Evolutionary conservation across 2,113 vertebrate species (phyloP).

Genomic region (Pao palembangensis): DNA sequence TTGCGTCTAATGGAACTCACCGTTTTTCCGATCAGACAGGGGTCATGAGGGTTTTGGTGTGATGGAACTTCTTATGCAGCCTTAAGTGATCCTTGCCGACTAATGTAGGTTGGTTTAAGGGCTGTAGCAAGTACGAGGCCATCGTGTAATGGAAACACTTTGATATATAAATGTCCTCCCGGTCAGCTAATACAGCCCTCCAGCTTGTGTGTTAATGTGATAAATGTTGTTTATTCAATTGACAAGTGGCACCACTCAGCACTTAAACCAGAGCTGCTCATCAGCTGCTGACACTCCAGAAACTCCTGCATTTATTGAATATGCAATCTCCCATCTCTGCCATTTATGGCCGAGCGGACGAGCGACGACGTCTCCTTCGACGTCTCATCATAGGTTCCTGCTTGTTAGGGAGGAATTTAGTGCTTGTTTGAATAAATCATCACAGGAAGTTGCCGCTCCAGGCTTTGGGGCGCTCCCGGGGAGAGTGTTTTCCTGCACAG

Average conservation of each 20-base stretch:
- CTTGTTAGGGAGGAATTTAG: constrained; percentile 1
- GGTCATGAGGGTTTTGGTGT: constrained; percentile 5
- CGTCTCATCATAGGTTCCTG: neutral
- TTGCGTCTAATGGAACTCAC: constrained; percentile 1
- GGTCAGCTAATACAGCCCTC: neutral
- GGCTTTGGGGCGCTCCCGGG: no score
- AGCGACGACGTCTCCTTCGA: neutral
- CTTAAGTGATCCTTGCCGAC: constrained; percentile 20
- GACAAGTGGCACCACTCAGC: constrained; percentile 5
- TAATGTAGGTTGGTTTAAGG: constrained; percentile 32
- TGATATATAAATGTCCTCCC: neutral
- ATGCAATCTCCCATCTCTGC: neutral
- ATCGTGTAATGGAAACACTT: constrained; percentile 32
- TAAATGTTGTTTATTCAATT: constrained; percentile 45
- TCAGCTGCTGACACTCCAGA: neutral
- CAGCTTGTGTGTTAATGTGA: neutral
- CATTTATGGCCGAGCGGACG: no score
- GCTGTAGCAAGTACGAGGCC: constrained; percentile 1
- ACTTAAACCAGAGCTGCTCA: neutral
- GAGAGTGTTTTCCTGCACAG: constrained; percentile 22
- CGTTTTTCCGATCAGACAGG: neutral
- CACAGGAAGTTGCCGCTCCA: no score
- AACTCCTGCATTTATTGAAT: neutral
- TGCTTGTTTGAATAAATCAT: constrained; percentile 59
- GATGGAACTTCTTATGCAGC: constrained; percentile 7